Base-by-base conservation (phyloP, 2,888 invertebrate species). In the Drosophila borborema region DNA sequence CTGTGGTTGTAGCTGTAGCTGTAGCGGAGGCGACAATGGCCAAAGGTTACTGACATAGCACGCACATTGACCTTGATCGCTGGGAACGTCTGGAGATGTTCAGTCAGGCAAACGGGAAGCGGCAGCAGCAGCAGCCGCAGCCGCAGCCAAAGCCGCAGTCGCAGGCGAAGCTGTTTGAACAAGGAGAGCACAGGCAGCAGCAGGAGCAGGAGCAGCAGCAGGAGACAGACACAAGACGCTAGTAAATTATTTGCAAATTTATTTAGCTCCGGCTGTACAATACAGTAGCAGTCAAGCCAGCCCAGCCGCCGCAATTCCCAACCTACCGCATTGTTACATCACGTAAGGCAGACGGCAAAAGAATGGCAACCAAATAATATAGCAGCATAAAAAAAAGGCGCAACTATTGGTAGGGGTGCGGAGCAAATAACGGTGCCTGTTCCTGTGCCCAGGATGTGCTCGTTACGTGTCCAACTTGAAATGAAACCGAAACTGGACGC, bases 1-100 rank as follows among this genome's bases (percentile, higher is more conserved):
- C 38, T 14, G 38, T 14, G 66, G 65, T 20, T 43, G 43, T 20
- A 6, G 28, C 49, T 48, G 28, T 10, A 64, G 64, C 60, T 59
- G 77, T 55, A 53, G 72, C 65, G 76, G 74, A 72, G 81, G 77
- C 68, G 86, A 75, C 86, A 82, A 82, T 82, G 86, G 79, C 84
- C 87, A 88, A 81, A 88, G 88, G 86, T 91, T 90, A 84, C 84
- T 90, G 91, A 90, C 89, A 90, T 89, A 82, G 66, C 76, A 88
- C 91, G 89, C 89, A 90, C 86, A 86, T 89, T 91, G 89, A 89
- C 89, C 89, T 89, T 89, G 90, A 81, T 91, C 86, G 68, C 77
- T 53, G 69, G 68, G 75, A 77, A 64, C 67, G 80, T 80, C 79
- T 80, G 79, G 63, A 81, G 78, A 81, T 66, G 77, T 68, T 72